Base-by-base conservation (phyloP, 2,888 invertebrate species). In the Aricia artaxerxes region DNA sequence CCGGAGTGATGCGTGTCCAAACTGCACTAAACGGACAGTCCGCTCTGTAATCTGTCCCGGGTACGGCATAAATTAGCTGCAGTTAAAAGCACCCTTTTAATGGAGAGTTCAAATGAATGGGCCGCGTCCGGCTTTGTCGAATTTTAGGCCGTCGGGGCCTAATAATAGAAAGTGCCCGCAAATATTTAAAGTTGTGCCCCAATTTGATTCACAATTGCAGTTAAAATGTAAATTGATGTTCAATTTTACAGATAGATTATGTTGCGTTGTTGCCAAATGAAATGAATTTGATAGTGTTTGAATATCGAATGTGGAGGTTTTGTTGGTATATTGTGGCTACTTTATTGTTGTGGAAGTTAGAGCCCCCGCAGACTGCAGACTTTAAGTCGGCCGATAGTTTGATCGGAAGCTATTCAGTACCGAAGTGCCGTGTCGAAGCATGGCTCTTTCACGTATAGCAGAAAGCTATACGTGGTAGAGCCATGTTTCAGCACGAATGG, bases 1-100 rank as follows among this genome's bases (percentile, higher is more conserved):
- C 78, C 78, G 78, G 80, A 78, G 61, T 80, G 79, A 79, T 79
- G 78, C 79, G 79, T 78, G 38, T 73, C 76, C 80, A 80, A 78
- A 80, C 80, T 77, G 79, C 80, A 80, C 64, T 77, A 81, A 86
- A 86, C 86, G 88, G 87, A 88, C 88, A 87, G 87, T 85, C 89
- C 87, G 87, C 90, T 93, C 92, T 92, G 91, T 93, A 92, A 93
- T 93, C 92, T 93, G 92, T 91, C 91, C 88, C 24, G 24, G 24
- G 24, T 24, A 24, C 24, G 85, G 92, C 91, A 93, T 93, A 92
- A 92, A 92, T 93, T 93, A 91, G 89, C 90, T 88, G 88, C 90
- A 92, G 92, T 93, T 93, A 93, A 92, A 93, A 92, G 91, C 91
- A 87, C 88, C 90, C 90, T 90, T 92, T 92, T 92, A 93, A 92